Base-by-base conservation (phyloP, 2,888 invertebrate species). In the Diogma glabrata region DNA sequence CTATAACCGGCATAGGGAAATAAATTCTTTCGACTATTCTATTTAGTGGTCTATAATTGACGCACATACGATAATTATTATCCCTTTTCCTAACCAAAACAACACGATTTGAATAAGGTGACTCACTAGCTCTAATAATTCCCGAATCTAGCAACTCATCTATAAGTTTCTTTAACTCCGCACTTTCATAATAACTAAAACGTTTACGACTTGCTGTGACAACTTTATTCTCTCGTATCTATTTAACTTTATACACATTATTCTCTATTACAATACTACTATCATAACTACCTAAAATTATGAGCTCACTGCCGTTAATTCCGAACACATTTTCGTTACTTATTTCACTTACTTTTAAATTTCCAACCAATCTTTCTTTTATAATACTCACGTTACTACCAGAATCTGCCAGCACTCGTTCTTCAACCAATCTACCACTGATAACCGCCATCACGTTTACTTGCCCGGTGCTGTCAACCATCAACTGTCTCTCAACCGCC, bases 61-160 rank as follows among this genome's bases (percentile, higher is more conserved):
- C 36, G 10, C 51, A 51, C 43, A 45, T 46, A 20, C 47, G 30
- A 47, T 53, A 51, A 16, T 51, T 51, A 9, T 51, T 49, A 26
- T 45, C 46, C n/a, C n/a, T 46, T 49, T 53, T 28, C 49, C 45
- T 30, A 36, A 17, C 38, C 12, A 38, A 3, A 38, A 38, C 17
- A 19, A 17, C 38, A 3, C 38, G 3, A 38, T 12, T 38, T 17
- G 36, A 14, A 36, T 36, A 36, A 7, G 9, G 36, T 36, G 36
- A 36, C 17, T 36, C n/a, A 36, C 36, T 36, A 3, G 14, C 16
- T 14, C 36, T 36, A 36, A 33, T 33, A 33, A 33, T 10, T 14
- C 4, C 33, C 12, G 36, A 36, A 14, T 36, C 3, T 36, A 36
- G 19, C 9, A 38, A 38, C 38, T 38, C 38, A 17, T 38, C 38